Conservation (phyloP, 2,113 vertebrate genomes). For the Abramis brama region DNA sequence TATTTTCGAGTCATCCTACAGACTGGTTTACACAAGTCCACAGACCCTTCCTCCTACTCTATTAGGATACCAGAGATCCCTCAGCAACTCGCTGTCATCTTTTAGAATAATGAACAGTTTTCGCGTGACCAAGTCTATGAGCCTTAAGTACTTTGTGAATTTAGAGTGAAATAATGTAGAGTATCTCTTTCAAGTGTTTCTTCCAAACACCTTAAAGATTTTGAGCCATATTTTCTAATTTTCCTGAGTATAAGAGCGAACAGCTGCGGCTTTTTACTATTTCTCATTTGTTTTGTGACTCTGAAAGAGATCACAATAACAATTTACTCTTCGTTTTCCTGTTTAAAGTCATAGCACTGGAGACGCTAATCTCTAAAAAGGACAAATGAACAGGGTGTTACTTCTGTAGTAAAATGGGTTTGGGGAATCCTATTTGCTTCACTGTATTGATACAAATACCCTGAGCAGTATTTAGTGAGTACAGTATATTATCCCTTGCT, state of each 20-base stretch:
- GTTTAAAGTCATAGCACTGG: constrained; percentile 72
- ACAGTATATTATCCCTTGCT: constrained; percentile 57
- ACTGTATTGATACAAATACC: constrained; percentile 71
- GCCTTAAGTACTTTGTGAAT: constrained; percentile 34
- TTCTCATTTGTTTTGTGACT: constrained; percentile 17
- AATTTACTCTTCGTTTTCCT: constrained; percentile 34
- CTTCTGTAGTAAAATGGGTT: constrained; percentile 42
- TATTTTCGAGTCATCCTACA: not conserved
- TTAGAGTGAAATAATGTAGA: not conserved
- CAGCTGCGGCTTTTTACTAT: not conserved
- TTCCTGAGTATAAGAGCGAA: constrained; percentile 8
- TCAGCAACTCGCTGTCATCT: not conserved
- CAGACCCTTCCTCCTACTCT: not conserved
- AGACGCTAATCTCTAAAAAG: constrained; percentile 60
- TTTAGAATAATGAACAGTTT: not conserved
- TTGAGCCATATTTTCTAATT: constrained; percentile 41
- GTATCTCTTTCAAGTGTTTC: not conserved
- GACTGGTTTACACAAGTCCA: constrained; percentile 72
- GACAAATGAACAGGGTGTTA: constrained; percentile 28
- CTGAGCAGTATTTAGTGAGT: constrained; percentile 77
- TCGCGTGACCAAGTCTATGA: not conserved
- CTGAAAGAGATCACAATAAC: not conserved
- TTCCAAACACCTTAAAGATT: constrained; percentile 1
- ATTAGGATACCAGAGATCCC: not conserved
- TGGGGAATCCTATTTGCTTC: constrained; percentile 52